Conservation (phyloP, 1,140 invertebrate genomes). For the Drosophila grimshawi region DNA sequence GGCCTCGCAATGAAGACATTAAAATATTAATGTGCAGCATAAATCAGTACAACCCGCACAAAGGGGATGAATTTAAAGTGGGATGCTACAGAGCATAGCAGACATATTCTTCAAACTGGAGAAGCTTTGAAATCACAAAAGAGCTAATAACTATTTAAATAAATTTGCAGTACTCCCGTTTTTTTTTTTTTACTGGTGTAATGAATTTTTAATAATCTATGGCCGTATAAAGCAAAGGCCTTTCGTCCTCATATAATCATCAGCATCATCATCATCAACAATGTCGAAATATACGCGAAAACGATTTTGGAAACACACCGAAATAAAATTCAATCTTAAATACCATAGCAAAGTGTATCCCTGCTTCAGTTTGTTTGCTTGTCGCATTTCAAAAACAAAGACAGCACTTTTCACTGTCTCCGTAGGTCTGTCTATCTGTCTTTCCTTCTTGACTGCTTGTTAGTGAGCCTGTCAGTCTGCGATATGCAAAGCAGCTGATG, state of each 20-base stretch:
- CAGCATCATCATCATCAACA: not conserved
- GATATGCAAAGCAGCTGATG: slow-evolving; percentile 78
- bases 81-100: not conserved
- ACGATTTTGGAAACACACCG: slow-evolving; percentile 10
- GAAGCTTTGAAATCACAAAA: slow-evolving; percentile 2
- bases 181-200: not conserved
- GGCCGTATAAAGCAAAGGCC: no score
- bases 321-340: slow-evolving; percentile 15
- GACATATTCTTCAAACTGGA: slow-evolving; percentile 13
- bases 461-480: slow-evolving; percentile 17
- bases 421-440: slow-evolving; percentile 18
- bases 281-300: not conserved
- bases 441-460: not conserved
- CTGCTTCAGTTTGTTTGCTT: slow-evolving; percentile 6
- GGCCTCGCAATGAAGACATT: slow-evolving; percentile 78
- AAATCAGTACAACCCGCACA: slow-evolving; percentile 57
- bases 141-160: not conserved
- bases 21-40: slow-evolving; percentile 81
- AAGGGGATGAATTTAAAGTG: not conserved
- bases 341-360: slow-evolving; percentile 29
- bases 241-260: not conserved
- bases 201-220: not conserved
- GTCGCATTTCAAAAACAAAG: not conserved
- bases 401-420: slow-evolving; percentile 8
- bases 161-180: not conserved